These are phyloP conservation scores for Alca torda DNA, from an alignment of 2,797 vertebrate genomes.

Conservation along the genomic window DNA sequence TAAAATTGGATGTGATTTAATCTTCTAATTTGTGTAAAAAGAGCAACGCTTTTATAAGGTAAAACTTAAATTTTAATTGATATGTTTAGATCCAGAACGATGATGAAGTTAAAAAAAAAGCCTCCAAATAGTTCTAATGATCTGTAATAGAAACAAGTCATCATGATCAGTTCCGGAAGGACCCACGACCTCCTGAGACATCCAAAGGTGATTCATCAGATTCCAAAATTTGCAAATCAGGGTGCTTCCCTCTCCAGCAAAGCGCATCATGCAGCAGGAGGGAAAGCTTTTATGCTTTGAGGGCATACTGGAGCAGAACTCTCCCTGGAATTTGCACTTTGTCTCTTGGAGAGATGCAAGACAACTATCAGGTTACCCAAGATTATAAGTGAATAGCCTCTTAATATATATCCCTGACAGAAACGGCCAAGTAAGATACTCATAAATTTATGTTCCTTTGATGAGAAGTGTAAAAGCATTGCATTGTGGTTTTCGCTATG, in stretches of 20 bases:
- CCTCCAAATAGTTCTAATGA: not conserved
- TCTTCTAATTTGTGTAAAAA: not conserved
- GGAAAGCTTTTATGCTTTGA: not conserved
- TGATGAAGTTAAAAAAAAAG: not conserved
- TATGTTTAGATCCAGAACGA: not conserved
- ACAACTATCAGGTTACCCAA: not conserved
- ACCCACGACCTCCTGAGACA: not conserved
- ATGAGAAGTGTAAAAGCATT: not conserved
- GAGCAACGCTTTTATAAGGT: not conserved
- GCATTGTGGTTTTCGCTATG: not conserved
- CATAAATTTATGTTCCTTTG: not conserved
- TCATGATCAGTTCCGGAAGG: not conserved
- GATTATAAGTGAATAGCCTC: not conserved
- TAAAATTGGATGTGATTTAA: not conserved
- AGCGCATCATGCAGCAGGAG: not conserved
- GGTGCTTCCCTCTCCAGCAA: not conserved
- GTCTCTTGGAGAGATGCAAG: not conserved
- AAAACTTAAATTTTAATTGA: not conserved
- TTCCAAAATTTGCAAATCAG: not conserved
- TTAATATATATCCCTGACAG: conserved; percentile 1
- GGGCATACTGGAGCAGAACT: not conserved
- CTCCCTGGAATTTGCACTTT: not conserved
- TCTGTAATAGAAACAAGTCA: not conserved
- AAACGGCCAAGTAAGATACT: not conserved
- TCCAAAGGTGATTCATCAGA: not conserved